Percentiles rank a stretch among this genome's conserved stretches.
Evolutionary conservation across 35 echinoderm and acorn worm species (phyloP).

Genomic region (Strongylocentrotus purpuratus): DNA sequence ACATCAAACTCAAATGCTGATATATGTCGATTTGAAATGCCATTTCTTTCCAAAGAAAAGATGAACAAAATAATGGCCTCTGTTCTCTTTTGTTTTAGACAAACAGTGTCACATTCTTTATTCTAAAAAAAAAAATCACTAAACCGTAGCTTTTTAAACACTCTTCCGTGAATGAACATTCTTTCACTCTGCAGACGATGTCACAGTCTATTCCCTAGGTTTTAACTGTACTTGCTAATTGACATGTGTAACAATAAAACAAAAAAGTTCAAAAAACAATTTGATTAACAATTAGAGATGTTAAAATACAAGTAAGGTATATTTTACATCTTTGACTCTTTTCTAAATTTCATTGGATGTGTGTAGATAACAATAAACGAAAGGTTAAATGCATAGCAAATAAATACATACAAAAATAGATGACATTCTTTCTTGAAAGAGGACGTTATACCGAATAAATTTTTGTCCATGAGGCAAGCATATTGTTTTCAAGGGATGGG

Average conservation of each 20-base stretch:
- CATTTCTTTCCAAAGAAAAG: neutral
- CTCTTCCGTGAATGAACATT: no score
- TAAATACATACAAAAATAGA: slow-evolving; percentile 15
- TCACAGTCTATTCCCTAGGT: no score
- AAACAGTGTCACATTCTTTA: no score
- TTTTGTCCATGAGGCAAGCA: neutral
- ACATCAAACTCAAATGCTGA: neutral
- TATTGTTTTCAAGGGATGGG: neutral
- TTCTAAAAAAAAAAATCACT: no score
- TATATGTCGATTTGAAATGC: neutral
- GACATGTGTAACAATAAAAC: no score
- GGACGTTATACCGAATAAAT: neutral
- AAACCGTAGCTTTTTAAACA: no score
- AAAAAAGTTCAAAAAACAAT: no score
- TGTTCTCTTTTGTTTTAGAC: no score
- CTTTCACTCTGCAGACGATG: no score
- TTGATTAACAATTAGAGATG: no score
- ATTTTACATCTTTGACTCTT: neutral
- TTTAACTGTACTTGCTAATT: no score
- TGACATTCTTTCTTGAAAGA: neutral
- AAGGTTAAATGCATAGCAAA: neutral
- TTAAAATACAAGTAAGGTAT: no score
- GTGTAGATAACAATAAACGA: neutral
- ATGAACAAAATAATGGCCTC: neutral
- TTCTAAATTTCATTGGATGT: neutral